Evolutionary conservation across 37 sponge, comb jelly and placozoan species (phyloP).

Genomic region (Theonella swinhoei): DNA sequence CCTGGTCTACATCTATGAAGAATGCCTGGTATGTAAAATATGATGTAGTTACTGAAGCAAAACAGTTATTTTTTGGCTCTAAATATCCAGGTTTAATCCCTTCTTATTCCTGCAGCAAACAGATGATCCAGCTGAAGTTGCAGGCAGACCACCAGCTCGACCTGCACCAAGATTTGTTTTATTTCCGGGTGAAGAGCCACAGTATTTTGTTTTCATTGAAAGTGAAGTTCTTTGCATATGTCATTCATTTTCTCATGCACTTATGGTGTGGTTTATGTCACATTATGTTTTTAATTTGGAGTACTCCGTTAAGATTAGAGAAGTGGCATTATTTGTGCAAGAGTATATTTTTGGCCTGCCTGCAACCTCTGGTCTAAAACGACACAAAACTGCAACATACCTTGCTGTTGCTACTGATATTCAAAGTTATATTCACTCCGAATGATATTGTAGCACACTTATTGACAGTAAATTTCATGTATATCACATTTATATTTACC

Average conservation of each 20-base stretch:
- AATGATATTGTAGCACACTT: too few species aligned
- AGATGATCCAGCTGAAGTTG: not conserved
- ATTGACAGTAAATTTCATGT: too few species aligned
- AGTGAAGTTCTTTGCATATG: too few species aligned
- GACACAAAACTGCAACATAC: constrained; percentile 8
- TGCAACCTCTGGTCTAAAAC: not conserved
- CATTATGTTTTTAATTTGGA: constrained; percentile 27
- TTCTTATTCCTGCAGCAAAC: not conserved
- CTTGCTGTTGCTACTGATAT: constrained; percentile 5
- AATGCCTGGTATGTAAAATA: constrained; percentile 1
- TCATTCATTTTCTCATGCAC: not conserved
- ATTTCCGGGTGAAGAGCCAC: not conserved
- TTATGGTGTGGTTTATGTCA: constrained; percentile 7
- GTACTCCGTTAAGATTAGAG: not conserved
- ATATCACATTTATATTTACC: too few species aligned
- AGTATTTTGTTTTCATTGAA: not conserved
- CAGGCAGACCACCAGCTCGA: not conserved
- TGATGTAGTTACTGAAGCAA: too few species aligned
- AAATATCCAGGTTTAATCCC: too few species aligned
- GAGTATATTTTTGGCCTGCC: constrained; percentile 25
- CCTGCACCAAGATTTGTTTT: constrained; percentile 10
- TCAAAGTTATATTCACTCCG: too few species aligned
- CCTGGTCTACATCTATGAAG: not conserved
- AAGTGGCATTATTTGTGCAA: constrained; percentile 29
- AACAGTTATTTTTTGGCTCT: too few species aligned